Percentiles rank a stretch among this genome's conserved stretches.
Conservation (phyloP, 2,888 invertebrate genomes). For the Cerceris ruficornis region DNA sequence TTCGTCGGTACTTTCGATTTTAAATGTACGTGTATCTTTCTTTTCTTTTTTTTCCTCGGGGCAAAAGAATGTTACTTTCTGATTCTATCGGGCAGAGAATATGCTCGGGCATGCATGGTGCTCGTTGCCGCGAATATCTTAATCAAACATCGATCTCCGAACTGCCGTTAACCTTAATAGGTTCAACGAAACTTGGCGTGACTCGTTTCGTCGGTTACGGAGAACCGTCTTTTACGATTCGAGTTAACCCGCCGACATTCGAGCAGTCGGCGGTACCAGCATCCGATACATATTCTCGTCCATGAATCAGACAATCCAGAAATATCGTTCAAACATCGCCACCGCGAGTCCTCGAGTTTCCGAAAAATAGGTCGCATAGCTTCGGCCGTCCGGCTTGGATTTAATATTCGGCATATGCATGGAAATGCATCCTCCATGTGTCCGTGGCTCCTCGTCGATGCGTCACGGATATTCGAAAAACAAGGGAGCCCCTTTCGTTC, state of each 20-base stretch:
- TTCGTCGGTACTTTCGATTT: no score
- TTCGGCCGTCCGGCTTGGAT: not conserved
- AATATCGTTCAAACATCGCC: slow-evolving; percentile 52
- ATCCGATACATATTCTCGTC: slow-evolving; percentile 21
- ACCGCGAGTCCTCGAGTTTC: slow-evolving; percentile 17
- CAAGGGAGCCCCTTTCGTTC: slow-evolving; percentile 5
- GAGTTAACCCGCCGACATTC: no score
- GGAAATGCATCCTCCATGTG: slow-evolving; percentile 4
- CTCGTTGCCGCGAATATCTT: slow-evolving; percentile 18
- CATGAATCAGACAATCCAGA: slow-evolving; percentile 59
- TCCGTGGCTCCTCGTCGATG: slow-evolving; percentile 5
- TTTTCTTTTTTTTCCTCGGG: no score
- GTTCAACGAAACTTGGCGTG: slow-evolving; percentile 50
- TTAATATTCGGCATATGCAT: not conserved
- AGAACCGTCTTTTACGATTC: no score
- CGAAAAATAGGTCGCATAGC: slow-evolving; percentile 42
- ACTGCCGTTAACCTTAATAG: slow-evolving; percentile 35
- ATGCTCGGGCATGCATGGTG: not conserved
- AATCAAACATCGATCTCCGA: slow-evolving; percentile 45
- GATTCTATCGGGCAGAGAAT: not conserved
- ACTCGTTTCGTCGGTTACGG: slow-evolving; percentile 12
- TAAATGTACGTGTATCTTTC: no score
- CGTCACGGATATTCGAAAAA: slow-evolving; percentile 4
- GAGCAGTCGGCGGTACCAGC: slow-evolving; percentile 2
- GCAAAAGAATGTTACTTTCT: no score